A percentile compares a stretch with the other conserved stretches of the same genome.
phyloP scores from a whole-genome alignment of 2,113 vertebrate species.

The Albula glossodonta region DNA sequence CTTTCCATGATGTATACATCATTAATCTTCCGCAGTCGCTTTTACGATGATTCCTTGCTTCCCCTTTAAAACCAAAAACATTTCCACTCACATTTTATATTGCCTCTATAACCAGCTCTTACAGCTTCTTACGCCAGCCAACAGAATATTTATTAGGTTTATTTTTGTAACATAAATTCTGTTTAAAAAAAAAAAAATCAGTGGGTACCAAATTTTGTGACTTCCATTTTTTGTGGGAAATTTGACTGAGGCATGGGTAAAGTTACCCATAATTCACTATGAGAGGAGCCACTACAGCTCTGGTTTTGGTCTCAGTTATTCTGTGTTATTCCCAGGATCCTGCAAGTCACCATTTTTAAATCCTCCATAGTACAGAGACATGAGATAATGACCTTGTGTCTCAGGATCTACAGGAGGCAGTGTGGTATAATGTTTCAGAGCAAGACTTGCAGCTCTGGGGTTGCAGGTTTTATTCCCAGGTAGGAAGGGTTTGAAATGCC shows the following conservation, averaged over 20 bases:
- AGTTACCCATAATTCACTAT: neutral
- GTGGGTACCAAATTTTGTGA: neutral
- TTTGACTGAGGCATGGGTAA: neutral
- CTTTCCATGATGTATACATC: neutral
- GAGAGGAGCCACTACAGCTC: neutral
- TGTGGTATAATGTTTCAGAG: too few relatives aligned
- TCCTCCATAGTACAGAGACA: neutral
- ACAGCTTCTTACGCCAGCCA: neutral
- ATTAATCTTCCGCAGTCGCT: neutral
- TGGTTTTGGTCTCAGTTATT: too few relatives aligned
- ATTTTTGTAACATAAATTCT: neutral
- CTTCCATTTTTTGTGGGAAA: neutral
- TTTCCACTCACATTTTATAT: neutral
- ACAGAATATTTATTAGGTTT: neutral
- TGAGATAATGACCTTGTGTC: neutral
- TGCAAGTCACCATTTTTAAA: neutral
- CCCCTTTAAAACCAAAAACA: neutral
- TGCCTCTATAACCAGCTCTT: neutral
- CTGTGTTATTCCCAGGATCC: too few relatives aligned
- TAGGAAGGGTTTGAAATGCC: too few relatives aligned
- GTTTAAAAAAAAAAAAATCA: neutral
- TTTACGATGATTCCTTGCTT: neutral
- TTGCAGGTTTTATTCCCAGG: too few relatives aligned
- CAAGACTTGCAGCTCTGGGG: too few relatives aligned
- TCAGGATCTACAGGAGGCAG: neutral